These are phyloP conservation scores for Stegana nigrithorax DNA, from an alignment of 2,888 invertebrate species.

Conservation along the genomic window DNA sequence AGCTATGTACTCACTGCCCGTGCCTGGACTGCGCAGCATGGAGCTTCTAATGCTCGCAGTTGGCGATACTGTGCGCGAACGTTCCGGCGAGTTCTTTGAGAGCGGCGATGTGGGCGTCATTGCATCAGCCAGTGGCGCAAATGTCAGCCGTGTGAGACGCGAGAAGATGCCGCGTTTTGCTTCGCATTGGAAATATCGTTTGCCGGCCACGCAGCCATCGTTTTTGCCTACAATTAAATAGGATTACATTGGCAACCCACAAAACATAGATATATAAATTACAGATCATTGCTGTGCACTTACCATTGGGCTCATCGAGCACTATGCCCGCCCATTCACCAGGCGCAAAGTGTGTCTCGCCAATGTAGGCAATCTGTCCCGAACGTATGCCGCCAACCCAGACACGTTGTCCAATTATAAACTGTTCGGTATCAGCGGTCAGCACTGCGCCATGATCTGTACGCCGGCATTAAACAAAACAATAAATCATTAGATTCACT, in stretches of 20 bases:
- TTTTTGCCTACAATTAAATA: conserved; percentile 81
- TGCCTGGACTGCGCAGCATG: conserved; percentile 57
- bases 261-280: conserved; percentile 42
- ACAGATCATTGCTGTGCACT: no score
- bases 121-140: conserved; percentile 75
- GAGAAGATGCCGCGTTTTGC: conserved; percentile 95
- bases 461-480: neutral
- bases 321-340: conserved; percentile 99
- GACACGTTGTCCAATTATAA: conserved; percentile 93
- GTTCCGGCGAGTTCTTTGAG: conserved; percentile 61
- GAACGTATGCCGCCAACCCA: conserved; percentile 94
- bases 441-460: conserved; percentile 82
- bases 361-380: conserved; percentile 86
- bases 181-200: conserved; percentile 93
- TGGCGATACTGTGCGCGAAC: conserved; percentile 66
- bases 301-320: conserved; percentile 91
- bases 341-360: conserved; percentile 96
- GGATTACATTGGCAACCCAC: neutral
- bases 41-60: conserved; percentile 65
- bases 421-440: conserved; percentile 94
- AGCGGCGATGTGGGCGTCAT: conserved; percentile 66
- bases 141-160: conserved; percentile 85
- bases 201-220: conserved; percentile 93
- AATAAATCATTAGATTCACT: neutral
- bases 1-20: conserved; percentile 59